These are phyloP conservation scores for Papilio demoleus DNA, from an alignment of 2,888 invertebrate genomes.

Conservation along the genomic window DNA sequence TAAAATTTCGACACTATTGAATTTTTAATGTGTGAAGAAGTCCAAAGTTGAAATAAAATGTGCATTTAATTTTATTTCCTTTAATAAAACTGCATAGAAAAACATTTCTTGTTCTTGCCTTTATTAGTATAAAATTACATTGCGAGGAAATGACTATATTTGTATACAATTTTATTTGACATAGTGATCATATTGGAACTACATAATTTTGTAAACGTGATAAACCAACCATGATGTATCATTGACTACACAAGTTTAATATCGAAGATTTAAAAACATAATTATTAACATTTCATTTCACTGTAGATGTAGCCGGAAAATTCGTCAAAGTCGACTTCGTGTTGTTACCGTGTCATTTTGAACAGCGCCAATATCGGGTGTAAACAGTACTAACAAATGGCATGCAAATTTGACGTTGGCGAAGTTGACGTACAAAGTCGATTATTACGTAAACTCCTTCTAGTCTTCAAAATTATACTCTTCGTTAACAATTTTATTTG, in stretches of 20 bases:
- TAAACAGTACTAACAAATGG: too few relatives aligned
- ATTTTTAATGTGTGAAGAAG: too few relatives aligned
- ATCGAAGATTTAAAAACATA: background rate
- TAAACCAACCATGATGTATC: background rate
- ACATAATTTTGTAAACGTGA: background rate
- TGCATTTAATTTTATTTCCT: background rate
- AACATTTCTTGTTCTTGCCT: slow-evolving; percentile 3
- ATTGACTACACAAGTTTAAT: background rate
- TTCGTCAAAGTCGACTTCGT: too few relatives aligned
- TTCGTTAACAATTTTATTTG: too few relatives aligned
- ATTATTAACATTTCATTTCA: background rate
- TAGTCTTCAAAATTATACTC: too few relatives aligned
- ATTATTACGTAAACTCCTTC: too few relatives aligned
- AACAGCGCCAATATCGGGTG: too few relatives aligned
- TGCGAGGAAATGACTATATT: slow-evolving; percentile 5
- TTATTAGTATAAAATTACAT: slow-evolving; percentile 19
- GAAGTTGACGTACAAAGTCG: too few relatives aligned
- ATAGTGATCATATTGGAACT: background rate
- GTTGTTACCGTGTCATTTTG: too few relatives aligned
- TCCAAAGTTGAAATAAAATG: slow-evolving; percentile 23
- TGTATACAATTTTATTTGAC: background rate
- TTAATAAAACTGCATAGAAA: background rate
- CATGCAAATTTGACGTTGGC: too few relatives aligned
- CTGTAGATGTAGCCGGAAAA: background rate
- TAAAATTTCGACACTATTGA: too few relatives aligned